A percentile compares a stretch with the other conserved stretches of the same genome.
These are phyloP conservation scores for Caloenas nicobarica DNA, from an alignment of 2,113 vertebrate species.

Conservation along the genomic window DNA sequence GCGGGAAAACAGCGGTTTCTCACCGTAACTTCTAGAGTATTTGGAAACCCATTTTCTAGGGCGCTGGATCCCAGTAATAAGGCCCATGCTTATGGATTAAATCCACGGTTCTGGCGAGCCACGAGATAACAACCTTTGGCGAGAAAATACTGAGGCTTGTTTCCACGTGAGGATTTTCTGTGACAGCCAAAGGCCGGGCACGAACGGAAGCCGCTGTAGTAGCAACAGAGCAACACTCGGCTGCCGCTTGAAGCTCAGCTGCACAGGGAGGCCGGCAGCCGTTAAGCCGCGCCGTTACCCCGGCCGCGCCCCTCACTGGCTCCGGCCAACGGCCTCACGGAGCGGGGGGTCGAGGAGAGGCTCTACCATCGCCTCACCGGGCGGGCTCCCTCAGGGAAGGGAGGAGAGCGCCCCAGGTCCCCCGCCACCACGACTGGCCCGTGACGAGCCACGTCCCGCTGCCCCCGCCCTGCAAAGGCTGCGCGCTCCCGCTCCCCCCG, in stretches of 20 bases:
- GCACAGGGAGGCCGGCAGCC: not conserved
- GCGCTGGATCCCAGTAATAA: not conserved
- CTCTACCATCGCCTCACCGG: fast-evolving
- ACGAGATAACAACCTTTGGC: fast-evolving
- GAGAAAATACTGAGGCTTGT: fast-evolving
- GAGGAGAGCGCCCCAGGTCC: fast-evolving
- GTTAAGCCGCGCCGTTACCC: not conserved
- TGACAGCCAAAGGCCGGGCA: fast-evolving
- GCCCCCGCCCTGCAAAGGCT: fast-evolving
- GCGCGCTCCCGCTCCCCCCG: fast-evolving
- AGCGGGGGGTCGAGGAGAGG: fast-evolving
- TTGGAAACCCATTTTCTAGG: not conserved
- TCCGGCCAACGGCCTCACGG: too few species aligned
- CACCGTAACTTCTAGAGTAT: not conserved
- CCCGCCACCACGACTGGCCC: fast-evolving
- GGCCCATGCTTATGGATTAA: not conserved
- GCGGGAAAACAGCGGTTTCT: not conserved
- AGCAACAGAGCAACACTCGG: fast-evolving
- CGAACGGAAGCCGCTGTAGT: fast-evolving
- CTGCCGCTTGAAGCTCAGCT: fast-evolving
- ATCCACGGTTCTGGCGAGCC: not conserved
- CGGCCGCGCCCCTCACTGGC: not conserved
- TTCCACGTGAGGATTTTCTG: fast-evolving
- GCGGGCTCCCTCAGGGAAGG: fast-evolving
- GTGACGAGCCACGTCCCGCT: fast-evolving